Conservation (phyloP, 2,797 vertebrate species). For the Dendrocincla fuliginosa region DNA sequence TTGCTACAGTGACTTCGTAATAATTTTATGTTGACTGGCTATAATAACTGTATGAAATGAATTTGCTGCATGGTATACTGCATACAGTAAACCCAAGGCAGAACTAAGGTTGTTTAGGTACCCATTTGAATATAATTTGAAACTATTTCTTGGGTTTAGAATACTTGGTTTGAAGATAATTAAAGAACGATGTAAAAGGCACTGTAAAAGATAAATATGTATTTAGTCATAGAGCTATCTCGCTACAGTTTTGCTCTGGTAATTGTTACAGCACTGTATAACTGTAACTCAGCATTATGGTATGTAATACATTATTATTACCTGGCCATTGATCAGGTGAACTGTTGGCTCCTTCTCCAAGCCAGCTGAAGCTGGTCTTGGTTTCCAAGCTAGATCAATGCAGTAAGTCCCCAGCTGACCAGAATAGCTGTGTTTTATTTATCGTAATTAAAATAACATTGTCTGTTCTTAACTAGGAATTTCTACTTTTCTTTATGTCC, state of each 20-base stretch:
- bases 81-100: background rate
- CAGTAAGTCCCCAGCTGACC: background rate
- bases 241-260: background rate
- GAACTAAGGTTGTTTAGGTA: slow-evolving; percentile 35
- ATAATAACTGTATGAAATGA: background rate
- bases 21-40: slow-evolving; percentile 30
- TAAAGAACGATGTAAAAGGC: background rate
- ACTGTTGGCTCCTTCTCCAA: background rate
- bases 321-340: slow-evolving; percentile 48
- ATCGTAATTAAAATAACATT: background rate
- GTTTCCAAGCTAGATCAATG: background rate
- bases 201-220: slow-evolving; percentile 4
- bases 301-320: slow-evolving; percentile 29
- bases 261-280: background rate
- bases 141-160: slow-evolving; percentile 15
- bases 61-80: background rate
- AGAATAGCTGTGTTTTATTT: background rate
- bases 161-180: slow-evolving; percentile 11
- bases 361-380: background rate
- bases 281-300: slow-evolving; percentile 33
- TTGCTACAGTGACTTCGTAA: background rate
- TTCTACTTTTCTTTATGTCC: background rate
- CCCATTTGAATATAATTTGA: background rate
- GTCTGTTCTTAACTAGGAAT: background rate
- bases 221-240: background rate